These are phyloP conservation scores for Nemoura dubitans DNA, from an alignment of 2,888 invertebrate species.

Conservation along the genomic window DNA sequence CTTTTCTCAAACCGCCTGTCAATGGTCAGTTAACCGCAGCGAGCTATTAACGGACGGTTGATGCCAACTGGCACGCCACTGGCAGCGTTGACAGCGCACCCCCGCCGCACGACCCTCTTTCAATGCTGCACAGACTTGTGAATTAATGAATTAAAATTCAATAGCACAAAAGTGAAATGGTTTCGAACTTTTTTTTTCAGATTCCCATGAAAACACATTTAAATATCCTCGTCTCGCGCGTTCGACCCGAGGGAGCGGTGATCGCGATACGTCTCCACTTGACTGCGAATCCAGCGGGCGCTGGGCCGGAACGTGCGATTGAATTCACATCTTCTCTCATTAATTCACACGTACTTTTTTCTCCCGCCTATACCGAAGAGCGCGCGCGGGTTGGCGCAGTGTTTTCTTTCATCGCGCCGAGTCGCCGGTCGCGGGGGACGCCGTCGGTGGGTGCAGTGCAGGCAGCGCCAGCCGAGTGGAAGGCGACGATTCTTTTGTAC, in stretches of 20 bases:
- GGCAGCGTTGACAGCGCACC: background rate
- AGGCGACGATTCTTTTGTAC: background rate
- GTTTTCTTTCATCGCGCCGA: too few species aligned
- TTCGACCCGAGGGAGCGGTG: background rate
- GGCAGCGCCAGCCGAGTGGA: background rate
- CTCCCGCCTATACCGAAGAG: background rate
- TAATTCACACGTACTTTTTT: background rate
- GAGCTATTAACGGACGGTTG: too few species aligned
- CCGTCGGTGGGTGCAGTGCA: too few species aligned
- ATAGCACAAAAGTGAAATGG: background rate
- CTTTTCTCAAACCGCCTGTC: too few species aligned
- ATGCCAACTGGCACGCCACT: too few species aligned
- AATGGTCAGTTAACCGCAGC: too few species aligned
- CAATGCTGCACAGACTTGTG: too few species aligned
- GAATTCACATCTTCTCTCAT: background rate
- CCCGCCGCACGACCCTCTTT: background rate
- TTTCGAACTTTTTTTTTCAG: background rate
- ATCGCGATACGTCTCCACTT: background rate
- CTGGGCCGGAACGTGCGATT: background rate
- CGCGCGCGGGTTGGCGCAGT: too few species aligned
- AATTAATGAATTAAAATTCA: background rate
- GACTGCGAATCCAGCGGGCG: background rate
- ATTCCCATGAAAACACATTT: background rate
- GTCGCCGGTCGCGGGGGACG: too few species aligned
- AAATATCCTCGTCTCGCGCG: background rate